Conservation (phyloP, 1,140 invertebrate species). For the Caenorhabditis briggsae region DNA sequence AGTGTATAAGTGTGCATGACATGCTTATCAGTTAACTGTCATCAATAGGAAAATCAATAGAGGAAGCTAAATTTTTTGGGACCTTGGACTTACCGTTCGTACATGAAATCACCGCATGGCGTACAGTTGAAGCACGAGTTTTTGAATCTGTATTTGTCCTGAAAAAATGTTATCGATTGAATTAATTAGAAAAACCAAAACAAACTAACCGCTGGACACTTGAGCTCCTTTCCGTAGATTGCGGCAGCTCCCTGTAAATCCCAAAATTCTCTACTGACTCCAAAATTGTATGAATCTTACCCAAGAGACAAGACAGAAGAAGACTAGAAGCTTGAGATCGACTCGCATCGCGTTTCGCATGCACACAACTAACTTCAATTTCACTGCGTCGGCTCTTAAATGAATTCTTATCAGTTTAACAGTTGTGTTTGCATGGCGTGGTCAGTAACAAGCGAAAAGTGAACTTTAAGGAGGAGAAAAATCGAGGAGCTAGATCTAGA, state of each 20-base stretch:
- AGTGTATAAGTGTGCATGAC: not conserved
- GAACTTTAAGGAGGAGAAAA: conserved; percentile 15
- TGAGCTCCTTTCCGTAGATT: not conserved
- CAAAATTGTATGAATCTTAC: not conserved
- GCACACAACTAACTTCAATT: conserved; percentile 20
- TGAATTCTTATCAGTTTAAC: conserved; percentile 14
- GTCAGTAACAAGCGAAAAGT: not conserved
- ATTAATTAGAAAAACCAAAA: not conserved
- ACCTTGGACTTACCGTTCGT: not conserved
- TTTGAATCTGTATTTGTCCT: conserved; percentile 20
- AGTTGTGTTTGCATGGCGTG: conserved; percentile 33
- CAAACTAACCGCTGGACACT: not conserved
- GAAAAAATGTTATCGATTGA: not conserved
- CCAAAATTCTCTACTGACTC: not conserved
- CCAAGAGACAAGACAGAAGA: not conserved
- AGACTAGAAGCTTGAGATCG: not conserved
- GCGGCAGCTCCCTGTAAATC: not conserved
- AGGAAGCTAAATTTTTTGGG: not conserved
- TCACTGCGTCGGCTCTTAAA: conserved; percentile 22
- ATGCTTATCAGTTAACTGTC: conserved; percentile 30
- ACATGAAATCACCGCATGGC: conserved; percentile 37
- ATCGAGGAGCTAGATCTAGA: not conserved
- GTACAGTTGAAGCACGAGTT: conserved; percentile 14
- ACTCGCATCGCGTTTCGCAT: not conserved
- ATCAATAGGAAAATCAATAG: not conserved